Percentiles rank a stretch among this genome's conserved stretches.
phyloP scores from a whole-genome alignment of 2,113 vertebrate species.

The Passer montanus region DNA sequence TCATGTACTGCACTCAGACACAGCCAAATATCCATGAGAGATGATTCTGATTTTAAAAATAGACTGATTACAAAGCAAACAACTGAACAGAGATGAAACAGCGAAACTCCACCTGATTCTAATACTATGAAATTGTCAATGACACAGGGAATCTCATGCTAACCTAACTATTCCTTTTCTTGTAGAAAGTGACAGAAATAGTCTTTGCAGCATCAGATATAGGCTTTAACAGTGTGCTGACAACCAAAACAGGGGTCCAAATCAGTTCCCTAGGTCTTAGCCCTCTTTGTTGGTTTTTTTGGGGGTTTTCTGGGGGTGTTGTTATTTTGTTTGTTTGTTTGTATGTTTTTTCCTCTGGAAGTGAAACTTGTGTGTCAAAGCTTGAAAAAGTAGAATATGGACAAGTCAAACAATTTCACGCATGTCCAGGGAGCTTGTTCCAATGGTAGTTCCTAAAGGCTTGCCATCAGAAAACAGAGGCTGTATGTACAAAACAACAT shows the following conservation, averaged over 20 bases:
- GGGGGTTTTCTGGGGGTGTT: too few species aligned
- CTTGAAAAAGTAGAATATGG: neutral
- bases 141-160: neutral
- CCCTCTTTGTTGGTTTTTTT: neutral
- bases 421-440: neutral
- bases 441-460: neutral
- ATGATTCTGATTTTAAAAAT: neutral
- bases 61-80: conserved; percentile 6
- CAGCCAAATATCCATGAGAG: neutral
- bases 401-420: neutral
- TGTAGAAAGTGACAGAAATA: neutral
- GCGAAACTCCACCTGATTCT: neutral
- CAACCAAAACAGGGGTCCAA: neutral
- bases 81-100: neutral
- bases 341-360: neutral
- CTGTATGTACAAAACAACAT: neutral
- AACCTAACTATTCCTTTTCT: neutral
- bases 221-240: neutral
- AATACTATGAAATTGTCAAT: neutral
- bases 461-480: neutral
- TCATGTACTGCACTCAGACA: neutral
- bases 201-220: neutral
- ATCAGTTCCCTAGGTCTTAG: neutral
- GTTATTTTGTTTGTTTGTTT: too few species aligned
- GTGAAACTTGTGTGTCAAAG: neutral